Evolutionary conservation across 2,113 vertebrate species (phyloP), one percentile per base, ranked within the genome.

Genomic region (Machaerirhynchus nigripectus): DNA sequence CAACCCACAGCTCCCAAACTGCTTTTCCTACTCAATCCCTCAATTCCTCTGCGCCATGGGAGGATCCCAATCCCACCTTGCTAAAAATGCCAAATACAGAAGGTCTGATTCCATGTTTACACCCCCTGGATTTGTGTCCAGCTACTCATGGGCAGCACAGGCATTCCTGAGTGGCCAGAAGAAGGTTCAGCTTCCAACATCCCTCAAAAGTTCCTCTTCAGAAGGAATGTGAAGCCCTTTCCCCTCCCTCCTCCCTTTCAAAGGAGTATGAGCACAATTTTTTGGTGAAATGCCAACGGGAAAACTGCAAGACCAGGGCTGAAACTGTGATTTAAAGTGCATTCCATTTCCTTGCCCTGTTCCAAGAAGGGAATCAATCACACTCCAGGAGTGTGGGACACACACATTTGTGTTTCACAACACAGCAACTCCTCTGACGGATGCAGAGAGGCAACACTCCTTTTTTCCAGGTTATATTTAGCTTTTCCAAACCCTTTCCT

Each of bases 91-190:
- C 47, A 33, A 47, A 9, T 1, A 14, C 35, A 40, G 20, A 4
- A 4, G 33, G 15, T n/a, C 13, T 0, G 1, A 19, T 1, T 6
- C 27, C 35, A 4, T 1, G 20, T 33, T 23, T 8, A 18, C 16
- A 65, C 0, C 8, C 22, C 24, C 64, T 74, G 92, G 20, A 4
- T 67, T n/a, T 47, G 56, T 73, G 42, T 9, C 67, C 83, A 65
- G 82, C 77, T 46, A 3, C 53, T 60, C 39, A 27, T 1, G 30
- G n/a, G 14, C 40, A 87, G 23, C 39, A 42, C 27, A 7, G 22
- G 56, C 28, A 33, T 2, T 64, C 19, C 55, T 47, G 37, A 49
- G 44, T 6, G 40, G 21, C 61, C 63, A 81, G 8, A 88, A 33
- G 26, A 64, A 50, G 12, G 47, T 9, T 68, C 19, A 42, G 7